Conservation (phyloP, 2,888 invertebrate species). For the Drosophila falleni region DNA sequence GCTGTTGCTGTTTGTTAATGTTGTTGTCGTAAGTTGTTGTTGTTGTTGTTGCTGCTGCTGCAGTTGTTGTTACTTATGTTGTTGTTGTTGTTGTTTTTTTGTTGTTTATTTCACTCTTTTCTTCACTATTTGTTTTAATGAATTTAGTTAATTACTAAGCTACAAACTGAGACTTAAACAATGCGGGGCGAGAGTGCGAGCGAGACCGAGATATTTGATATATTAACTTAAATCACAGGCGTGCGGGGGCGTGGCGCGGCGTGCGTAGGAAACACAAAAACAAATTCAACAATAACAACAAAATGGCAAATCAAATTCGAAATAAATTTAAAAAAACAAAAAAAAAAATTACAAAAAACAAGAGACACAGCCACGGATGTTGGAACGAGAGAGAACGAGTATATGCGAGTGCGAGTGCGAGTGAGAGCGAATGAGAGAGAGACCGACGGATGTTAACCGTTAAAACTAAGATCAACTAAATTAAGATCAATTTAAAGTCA, state of each 20-base stretch:
- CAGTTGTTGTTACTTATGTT: constrained; percentile 6
- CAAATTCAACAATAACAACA: constrained; percentile 41
- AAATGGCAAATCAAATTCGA: constrained; percentile 13
- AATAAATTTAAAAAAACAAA: not conserved
- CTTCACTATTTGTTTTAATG: constrained; percentile 22
- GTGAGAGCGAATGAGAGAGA: constrained; percentile 5
- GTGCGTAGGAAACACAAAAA: constrained; percentile 42
- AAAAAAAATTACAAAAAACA: constrained; percentile 17
- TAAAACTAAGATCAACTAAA: constrained; percentile 32
- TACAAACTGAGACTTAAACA: constrained; percentile 33
- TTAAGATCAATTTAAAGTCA: constrained; percentile 38
- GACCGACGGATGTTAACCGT: constrained; percentile 22
- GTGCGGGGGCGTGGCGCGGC: constrained; percentile 42
- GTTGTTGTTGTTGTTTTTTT: constrained; percentile 8
- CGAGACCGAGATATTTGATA: constrained; percentile 2
- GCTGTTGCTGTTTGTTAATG: constrained; percentile 4
- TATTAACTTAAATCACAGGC: constrained; percentile 59
- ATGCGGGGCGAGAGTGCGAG: constrained; percentile 37
- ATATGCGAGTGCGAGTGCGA: constrained; percentile 2
- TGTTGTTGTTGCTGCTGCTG: constrained; percentile 13
- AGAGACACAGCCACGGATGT: constrained; percentile 58
- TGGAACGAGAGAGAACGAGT: constrained; percentile 15
- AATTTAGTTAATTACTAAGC: constrained; percentile 49
- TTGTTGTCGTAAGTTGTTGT: constrained; percentile 17
- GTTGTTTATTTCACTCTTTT: constrained; percentile 5